Base-by-base conservation (phyloP, 2,113 vertebrate genomes). In the Rissa tridactyla region DNA sequence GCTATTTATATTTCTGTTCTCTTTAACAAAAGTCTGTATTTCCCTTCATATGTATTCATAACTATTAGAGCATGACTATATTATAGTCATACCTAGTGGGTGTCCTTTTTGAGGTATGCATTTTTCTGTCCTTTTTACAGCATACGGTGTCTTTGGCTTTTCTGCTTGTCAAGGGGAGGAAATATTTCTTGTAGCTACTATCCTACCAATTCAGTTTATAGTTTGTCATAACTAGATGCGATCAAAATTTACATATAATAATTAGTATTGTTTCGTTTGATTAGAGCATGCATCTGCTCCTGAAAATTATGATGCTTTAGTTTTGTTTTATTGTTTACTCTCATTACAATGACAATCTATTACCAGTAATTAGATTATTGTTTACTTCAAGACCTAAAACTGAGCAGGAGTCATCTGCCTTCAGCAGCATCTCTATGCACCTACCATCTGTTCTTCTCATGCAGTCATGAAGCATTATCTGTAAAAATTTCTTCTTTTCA, bases 371-470 rank as follows among this genome's bases (percentile, higher is more conserved):
- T 94, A 92, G 65, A 71, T 81, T n/a, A 82, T 80, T 95, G 83
- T 97, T 98, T 94, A 96, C 84, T 93, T 97, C 36, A 87, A 65
- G 88, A 94, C 52, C 82, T 90, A 81, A 92, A 91, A 86, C 26
- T 29, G 38, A 93, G 60, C 52, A 81, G 55, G 55, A 91, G 66
- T 91, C 73, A 80, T 91, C 71, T 95, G 73, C 54, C 60, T 92
- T 80, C 44, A 90, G 69, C 62, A 90, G 32, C 70, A 54, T 90
- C 85, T 94, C 52, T 66, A 58, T 52, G 47, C 69, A 90, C 72
- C 68, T 96, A 66, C 94, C 88, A 95, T 96, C 94, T 98, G 94
- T 83, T 97, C 76, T 81, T 96, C 90, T 94, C 61, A 57, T 65
- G 32, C 3, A 0, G 61, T 88, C 85, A 73, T 61, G 87, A 91